Evolutionary conservation across 2,113 vertebrate species (phyloP).

Genomic region (Otis tarda): DNA sequence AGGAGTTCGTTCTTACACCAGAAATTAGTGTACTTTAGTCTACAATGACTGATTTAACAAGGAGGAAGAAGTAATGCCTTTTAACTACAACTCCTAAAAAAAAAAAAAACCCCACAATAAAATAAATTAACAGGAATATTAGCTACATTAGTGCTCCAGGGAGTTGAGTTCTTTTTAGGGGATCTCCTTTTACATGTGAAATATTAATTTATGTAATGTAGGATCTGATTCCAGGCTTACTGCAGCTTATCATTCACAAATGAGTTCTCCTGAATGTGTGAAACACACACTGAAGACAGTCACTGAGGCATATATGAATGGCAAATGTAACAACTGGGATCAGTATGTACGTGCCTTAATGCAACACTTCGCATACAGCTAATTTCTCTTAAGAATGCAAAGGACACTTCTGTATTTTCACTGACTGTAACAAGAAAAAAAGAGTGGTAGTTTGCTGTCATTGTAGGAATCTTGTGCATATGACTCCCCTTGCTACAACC

Average conservation of each 20-base stretch:
- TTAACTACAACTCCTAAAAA: neutral
- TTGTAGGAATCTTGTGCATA: neutral
- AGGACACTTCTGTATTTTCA: neutral
- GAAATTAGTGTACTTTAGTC: neutral
- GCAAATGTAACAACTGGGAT: conserved; percentile 1
- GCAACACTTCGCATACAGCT: neutral
- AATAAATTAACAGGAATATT: neutral
- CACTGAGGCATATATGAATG: neutral
- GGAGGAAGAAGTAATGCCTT: neutral
- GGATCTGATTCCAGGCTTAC: neutral
- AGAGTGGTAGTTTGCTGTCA: neutral
- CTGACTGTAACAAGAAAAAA: neutral
- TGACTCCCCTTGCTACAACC: neutral
- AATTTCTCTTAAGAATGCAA: neutral
- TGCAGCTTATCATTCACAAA: neutral
- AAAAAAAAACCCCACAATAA: neutral
- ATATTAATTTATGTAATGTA: neutral
- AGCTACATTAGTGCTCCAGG: neutral
- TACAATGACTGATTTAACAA: neutral
- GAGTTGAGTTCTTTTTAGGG: neutral
- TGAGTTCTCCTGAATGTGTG: neutral
- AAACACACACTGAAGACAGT: neutral
- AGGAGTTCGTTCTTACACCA: neutral
- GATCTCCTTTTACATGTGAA: neutral
- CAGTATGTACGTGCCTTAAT: neutral